These are phyloP conservation scores for Muschampia plurimacula DNA, from an alignment of 2,888 invertebrate species.

Conservation along the genomic window DNA sequence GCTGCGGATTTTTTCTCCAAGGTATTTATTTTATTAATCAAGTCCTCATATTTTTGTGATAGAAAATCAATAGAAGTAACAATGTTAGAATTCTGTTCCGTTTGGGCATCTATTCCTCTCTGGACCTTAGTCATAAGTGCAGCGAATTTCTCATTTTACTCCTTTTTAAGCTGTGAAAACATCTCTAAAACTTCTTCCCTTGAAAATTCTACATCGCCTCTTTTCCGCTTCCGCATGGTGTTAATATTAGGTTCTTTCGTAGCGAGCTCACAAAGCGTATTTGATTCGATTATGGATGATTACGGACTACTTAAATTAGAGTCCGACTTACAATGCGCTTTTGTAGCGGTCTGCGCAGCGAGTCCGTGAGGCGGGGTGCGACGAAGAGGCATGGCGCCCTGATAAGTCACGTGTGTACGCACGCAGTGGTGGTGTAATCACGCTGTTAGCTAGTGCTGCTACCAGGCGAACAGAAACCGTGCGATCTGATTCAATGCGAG, in stretches of 20 bases:
- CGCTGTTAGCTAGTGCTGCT: too few species aligned
- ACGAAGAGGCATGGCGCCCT: too few species aligned
- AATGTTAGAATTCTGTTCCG: background rate
- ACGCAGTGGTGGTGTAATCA: too few species aligned
- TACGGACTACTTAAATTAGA: background rate
- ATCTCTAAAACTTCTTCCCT: background rate
- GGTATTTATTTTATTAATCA: background rate
- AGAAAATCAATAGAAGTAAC: background rate
- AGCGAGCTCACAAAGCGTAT: background rate
- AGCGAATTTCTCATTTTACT: background rate
- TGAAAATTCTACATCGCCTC: background rate
- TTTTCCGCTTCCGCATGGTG: background rate
- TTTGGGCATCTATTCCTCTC: background rate
- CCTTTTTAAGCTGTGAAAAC: background rate
- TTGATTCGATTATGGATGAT: background rate
- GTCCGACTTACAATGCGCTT: background rate
- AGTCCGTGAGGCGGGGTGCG: too few species aligned
- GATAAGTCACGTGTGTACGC: too few species aligned
- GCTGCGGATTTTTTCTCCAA: background rate
- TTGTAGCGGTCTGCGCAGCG: background rate
- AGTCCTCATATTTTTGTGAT: background rate
- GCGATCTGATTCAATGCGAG: too few species aligned
- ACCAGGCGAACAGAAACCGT: too few species aligned
- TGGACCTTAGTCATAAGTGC: background rate
- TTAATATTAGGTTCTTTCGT: background rate